These are phyloP conservation scores for Dicaeum eximium DNA, from an alignment of 2,113 vertebrate genomes.

Conservation along the genomic window DNA sequence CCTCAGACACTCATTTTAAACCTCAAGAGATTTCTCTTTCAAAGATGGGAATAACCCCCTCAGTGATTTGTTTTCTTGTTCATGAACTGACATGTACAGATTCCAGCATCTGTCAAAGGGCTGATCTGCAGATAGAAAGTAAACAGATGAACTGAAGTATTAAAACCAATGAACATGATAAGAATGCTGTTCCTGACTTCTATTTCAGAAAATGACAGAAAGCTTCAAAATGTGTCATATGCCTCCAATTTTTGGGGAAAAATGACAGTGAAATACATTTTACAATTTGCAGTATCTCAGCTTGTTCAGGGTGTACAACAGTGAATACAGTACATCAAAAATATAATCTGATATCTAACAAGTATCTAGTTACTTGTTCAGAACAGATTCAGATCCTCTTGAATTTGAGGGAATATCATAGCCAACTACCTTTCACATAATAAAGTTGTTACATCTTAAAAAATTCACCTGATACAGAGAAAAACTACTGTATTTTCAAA, in stretches of 20 bases:
- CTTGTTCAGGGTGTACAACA: neutral
- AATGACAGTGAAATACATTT: neutral
- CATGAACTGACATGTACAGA: neutral
- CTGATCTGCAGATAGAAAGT: neutral
- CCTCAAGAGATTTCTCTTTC: neutral
- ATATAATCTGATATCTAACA: neutral
- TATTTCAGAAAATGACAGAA: neutral
- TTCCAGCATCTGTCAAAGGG: neutral
- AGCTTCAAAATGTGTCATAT: neutral
- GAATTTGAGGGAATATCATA: neutral
- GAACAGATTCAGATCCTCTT: neutral
- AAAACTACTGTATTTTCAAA: neutral
- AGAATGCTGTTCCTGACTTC: neutral
- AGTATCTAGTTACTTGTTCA: neutral
- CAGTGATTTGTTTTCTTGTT: neutral
- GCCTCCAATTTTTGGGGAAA: neutral
- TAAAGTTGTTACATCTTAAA: neutral
- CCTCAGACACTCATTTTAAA: neutral
- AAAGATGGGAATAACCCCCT: neutral
- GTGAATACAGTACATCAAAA: neutral
- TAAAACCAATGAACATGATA: neutral
- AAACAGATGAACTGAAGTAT: neutral
- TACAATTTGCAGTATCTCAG: neutral
- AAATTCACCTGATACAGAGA: neutral
- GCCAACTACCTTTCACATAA: neutral